These are phyloP conservation scores for Gymnopithys bicolor DNA, from an alignment of 2,797 vertebrate genomes.

Conservation along the genomic window DNA sequence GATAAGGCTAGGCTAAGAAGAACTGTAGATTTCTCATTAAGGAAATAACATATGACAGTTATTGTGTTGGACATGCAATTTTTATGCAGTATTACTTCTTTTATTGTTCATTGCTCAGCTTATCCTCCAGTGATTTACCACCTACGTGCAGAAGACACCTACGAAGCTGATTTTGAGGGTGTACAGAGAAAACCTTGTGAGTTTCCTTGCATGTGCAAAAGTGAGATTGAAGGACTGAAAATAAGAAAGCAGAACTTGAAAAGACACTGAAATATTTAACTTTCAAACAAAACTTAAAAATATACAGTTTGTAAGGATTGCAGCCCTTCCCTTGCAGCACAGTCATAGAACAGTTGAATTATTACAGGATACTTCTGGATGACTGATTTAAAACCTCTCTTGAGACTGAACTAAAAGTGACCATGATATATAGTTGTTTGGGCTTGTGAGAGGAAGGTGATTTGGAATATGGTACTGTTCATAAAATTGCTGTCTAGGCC, in stretches of 20 bases:
- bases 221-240: not conserved
- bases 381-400: not conserved
- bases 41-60: not conserved
- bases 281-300: not conserved
- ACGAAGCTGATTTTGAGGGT: not conserved
- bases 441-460: not conserved
- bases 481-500: conserved; percentile 10
- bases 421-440: not conserved
- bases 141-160: not conserved
- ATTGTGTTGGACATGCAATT: not conserved
- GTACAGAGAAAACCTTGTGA: not conserved
- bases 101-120: not conserved
- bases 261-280: not conserved
- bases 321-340: not conserved
- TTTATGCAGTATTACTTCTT: not conserved
- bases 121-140: not conserved
- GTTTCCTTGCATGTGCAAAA: not conserved
- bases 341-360: conserved; percentile 7
- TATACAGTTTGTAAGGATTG: not conserved
- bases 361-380: not conserved
- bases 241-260: not conserved
- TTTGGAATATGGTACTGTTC: conserved; percentile 3
- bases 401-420: not conserved
- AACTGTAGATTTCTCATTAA: not conserved
- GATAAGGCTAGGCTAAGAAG: not conserved